Base-by-base conservation (phyloP, 2,113 vertebrate genomes). In the Vidua macroura region DNA sequence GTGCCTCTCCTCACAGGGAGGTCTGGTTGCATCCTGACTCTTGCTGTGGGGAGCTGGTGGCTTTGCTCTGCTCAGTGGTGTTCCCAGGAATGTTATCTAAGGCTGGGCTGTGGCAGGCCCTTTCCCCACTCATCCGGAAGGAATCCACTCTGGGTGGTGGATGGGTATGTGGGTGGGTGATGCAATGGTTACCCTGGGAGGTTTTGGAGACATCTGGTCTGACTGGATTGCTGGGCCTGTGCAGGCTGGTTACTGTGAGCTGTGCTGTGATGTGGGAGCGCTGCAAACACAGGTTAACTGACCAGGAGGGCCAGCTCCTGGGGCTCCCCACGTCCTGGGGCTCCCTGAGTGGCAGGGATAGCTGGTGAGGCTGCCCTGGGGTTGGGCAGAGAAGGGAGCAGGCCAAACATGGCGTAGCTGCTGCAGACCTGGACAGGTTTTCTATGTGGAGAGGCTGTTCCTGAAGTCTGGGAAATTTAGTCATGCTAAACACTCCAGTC, bases 181-280 rank as follows among this genome's bases (percentile, higher is more conserved):
- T 69, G 88, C 86, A 86, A 51, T 37, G 19, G 49, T 51, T 93
- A 37, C 73, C 59, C 77, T 78, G 86, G 80, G 84, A 83, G 86
- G 60, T 49, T 78, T 62, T 41, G 49, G 81, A 77, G 52, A 73
- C 58, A 78, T 83, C 64, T 88, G 73, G 72, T 86, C 76, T 22
- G 80, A 83, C 86, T 53, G 81, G 92, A 84, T 92, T 55, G 69
- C 66, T 20, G 10, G 68, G 83, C 92, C 56, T 90, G 86, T 74
- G 64, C 24, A 11, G 86, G 64, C 92, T 56, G 64, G 92, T 90
- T 86, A 2, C 19, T 3, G 4, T 24, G 59, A 49, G 59, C 72
- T 53, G 58, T 81, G 82, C 67, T 67, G 41, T 48, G 58, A 33
- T 46, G 43, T 24, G 2, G 59, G 44, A 67, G 52, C 21, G 30